phyloP scores from a whole-genome alignment of 2,797 vertebrate genomes.

The Coracias cyanogaster region DNA sequence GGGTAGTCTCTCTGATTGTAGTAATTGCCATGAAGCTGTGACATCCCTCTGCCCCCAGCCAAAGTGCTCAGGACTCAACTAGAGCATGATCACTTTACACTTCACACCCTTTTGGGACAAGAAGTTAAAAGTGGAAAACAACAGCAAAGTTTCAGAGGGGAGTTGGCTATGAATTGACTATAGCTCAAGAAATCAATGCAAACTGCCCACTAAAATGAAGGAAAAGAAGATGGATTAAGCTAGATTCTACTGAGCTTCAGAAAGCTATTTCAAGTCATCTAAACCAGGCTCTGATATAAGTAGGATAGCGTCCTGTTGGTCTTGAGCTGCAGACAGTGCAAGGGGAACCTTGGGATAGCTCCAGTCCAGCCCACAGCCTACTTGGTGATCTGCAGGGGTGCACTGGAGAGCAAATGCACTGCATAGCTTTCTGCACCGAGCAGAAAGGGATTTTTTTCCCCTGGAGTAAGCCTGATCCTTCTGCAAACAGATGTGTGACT shows the following conservation, averaged over 20 bases:
- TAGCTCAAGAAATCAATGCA: background rate
- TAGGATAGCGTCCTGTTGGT: background rate
- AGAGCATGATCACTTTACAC: background rate
- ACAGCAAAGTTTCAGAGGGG: background rate
- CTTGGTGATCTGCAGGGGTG: background rate
- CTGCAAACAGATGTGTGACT: background rate
- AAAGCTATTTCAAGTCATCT: background rate
- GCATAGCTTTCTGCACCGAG: background rate
- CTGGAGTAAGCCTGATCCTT: background rate
- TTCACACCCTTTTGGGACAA: background rate
- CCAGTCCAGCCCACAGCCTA: background rate
- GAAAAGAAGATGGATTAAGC: background rate
- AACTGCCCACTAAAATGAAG: background rate
- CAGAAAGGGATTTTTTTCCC: background rate
- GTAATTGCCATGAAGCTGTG: background rate
- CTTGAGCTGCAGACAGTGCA: background rate
- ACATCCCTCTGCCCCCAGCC: background rate
- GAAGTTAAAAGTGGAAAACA: background rate
- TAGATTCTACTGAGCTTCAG: background rate
- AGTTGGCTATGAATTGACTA: background rate
- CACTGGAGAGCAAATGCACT: background rate
- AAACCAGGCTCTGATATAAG: background rate
- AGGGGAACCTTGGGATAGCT: background rate
- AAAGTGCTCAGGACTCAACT: background rate
- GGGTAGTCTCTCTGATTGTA: background rate